phyloP scores from a whole-genome alignment of 1,140 invertebrate species.

The Diachasmimorpha longicaudata region DNA sequence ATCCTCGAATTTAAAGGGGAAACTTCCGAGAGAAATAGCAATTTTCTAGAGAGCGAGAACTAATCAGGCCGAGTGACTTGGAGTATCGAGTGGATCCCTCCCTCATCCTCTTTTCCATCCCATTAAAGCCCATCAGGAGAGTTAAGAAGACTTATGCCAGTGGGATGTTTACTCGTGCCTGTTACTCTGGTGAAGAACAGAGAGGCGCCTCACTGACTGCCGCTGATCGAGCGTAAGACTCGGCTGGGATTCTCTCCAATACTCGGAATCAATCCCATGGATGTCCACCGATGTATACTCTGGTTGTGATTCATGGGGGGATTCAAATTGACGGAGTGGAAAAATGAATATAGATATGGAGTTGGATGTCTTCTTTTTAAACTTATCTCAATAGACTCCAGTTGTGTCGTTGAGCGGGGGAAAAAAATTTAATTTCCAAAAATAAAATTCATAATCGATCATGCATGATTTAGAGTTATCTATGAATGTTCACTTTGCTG shows the following conservation, averaged over 20 bases:
- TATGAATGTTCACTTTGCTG: no score
- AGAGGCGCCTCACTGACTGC: constrained; percentile 14
- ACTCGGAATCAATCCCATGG: constrained; percentile 4
- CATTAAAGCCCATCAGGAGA: not conserved
- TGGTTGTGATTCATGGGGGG: not conserved
- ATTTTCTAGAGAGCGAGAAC: not conserved
- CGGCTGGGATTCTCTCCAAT: not conserved
- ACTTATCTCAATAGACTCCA: no score
- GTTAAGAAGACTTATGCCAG: not conserved
- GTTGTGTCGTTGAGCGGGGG: no score
- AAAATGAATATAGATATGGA: not conserved
- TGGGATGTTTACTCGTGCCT: constrained; percentile 1
- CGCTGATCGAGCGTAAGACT: not conserved
- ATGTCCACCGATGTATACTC: not conserved
- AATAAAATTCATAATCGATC: no score
- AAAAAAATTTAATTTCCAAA: no score
- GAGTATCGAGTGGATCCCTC: not conserved
- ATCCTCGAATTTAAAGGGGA: no score
- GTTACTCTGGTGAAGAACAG: not conserved
- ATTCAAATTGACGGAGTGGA: not conserved
- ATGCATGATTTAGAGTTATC: no score
- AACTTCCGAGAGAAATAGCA: no score
- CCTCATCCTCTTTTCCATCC: not conserved
- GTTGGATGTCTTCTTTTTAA: not conserved
- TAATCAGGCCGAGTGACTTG: not conserved